Evolutionary conservation across 2,113 vertebrate genomes (phyloP).

Genomic region (Ranitomeya imitator): DNA sequence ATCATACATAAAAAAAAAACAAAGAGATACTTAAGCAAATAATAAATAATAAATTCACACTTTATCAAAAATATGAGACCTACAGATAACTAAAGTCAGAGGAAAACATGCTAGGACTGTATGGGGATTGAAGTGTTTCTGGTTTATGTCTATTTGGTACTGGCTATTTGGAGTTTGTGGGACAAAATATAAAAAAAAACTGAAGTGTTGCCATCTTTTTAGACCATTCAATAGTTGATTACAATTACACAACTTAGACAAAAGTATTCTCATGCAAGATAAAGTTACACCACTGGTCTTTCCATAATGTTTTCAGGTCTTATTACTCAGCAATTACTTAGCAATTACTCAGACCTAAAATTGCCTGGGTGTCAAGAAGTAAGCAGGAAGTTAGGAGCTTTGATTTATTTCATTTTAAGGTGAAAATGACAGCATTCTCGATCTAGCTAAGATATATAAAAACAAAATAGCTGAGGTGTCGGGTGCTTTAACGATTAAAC

Average conservation of each 20-base stretch:
- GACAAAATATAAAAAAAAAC: background rate
- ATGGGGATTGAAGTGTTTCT: background rate
- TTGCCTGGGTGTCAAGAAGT: conserved; percentile 13
- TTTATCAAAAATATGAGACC: too few relatives aligned
- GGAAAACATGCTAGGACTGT: background rate
- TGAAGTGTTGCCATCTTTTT: background rate
- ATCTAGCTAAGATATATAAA: conserved; percentile 17
- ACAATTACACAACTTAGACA: conserved; percentile 11
- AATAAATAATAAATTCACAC: too few relatives aligned
- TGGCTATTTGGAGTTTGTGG: background rate
- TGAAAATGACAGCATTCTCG: conserved; percentile 12
- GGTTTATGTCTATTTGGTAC: background rate
- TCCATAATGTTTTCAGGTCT: conserved; percentile 20
- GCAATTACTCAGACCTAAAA: conserved; percentile 42
- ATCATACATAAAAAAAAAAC: too few relatives aligned
- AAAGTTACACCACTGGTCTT: conserved; percentile 12
- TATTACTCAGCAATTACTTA: conserved; percentile 27
- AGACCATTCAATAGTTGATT: conserved; percentile 4
- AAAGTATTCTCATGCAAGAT: conserved; percentile 20
- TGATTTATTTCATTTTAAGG: conserved; percentile 43
- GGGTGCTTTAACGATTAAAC: conserved; percentile 1
- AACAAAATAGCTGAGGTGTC: background rate
- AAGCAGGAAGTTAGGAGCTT: conserved; percentile 24
- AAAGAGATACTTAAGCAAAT: too few relatives aligned
- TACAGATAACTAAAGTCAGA: too few relatives aligned